Evolutionary conservation across 2,113 vertebrate genomes (phyloP).

Genomic region (Melospiza melodia): DNA sequence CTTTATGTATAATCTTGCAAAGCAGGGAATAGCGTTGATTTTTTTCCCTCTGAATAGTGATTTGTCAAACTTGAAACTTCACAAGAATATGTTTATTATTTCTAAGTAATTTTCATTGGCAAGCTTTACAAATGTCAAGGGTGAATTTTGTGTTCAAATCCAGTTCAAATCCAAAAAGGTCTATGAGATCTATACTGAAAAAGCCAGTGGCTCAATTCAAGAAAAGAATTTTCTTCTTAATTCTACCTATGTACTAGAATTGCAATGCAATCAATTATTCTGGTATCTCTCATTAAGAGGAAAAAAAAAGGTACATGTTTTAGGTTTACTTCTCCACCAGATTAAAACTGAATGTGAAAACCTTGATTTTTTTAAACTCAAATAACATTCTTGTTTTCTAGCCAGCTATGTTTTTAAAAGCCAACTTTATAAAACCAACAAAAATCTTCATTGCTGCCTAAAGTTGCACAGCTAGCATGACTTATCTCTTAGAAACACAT

Average conservation of each 20-base stretch:
- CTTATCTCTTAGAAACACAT: not conserved
- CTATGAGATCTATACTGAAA: not conserved
- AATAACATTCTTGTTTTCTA: not conserved
- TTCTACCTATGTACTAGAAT: not conserved
- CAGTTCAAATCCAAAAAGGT: not conserved
- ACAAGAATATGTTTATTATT: not conserved
- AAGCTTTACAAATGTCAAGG: not conserved
- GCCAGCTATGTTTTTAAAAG: not conserved
- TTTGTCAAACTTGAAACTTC: not conserved
- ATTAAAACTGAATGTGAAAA: conserved; percentile 32
- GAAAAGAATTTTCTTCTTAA: not conserved
- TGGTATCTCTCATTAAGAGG: not conserved
- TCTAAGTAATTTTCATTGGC: not conserved
- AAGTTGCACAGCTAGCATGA: not conserved
- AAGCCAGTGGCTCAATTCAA: not conserved
- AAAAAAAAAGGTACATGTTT: not conserved
- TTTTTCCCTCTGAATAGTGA: not conserved
- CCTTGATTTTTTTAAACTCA: not conserved
- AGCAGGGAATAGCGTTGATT: not conserved
- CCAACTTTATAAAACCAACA: not conserved
- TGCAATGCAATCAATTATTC: not conserved
- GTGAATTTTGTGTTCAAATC: not conserved
- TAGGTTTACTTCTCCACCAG: not conserved
- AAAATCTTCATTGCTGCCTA: not conserved
- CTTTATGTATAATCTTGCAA: not conserved